Base-by-base conservation (phyloP, 2,797 vertebrate genomes). In the Pteronotus mesoamericanus region DNA sequence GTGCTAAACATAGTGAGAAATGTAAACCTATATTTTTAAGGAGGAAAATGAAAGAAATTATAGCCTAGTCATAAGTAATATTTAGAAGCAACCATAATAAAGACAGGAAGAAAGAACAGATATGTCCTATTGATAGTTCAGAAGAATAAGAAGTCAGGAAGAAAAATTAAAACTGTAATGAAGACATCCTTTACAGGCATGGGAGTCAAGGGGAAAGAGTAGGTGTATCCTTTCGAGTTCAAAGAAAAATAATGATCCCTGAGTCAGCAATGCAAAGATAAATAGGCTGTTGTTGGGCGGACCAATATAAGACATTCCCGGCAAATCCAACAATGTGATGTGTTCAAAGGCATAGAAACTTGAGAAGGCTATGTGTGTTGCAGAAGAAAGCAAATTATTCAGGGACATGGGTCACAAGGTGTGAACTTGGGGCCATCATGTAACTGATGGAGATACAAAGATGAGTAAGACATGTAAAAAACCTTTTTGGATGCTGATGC, bases 321-420 rank as follows among this genome's bases (percentile, higher is more conserved):
- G 61, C 11, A 69, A 77, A 93, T 86, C 21, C 42, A 86, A n/a
- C 34, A 46, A 11, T 69, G 46, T 9, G 37, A 21, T 69, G 18
- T 8, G n/a, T 92, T 78, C 26, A 66, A 86, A 88, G 24, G 12
- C 46, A 53, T 5, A 91, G 74, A 72, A 69, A 55, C 21, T 68
- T 42, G 22, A 88, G 22, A 82, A 42, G 7, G 26, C 11, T n/a
- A 2, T 29, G 29, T 14, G 9, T 39, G 29, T 15, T 46, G 12
- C 39, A 93, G 37, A 87, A 53, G 84, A 89, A 94, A 86, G 6
- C 39, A 68, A 94, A 72, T n/a, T 48, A 61, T 55, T 93, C n/a
- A 59, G 29, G 84, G 2, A 84, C 10, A 46, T 84, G 6, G 21
- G 18, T 95, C 37, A 61, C 48, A 89, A 91, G 37, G 55, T 91